Percentiles rank a stretch among this genome's conserved stretches.
Evolutionary conservation across 2,888 invertebrate genomes (phyloP).

Genomic region (Cremastobaeus sp.): DNA sequence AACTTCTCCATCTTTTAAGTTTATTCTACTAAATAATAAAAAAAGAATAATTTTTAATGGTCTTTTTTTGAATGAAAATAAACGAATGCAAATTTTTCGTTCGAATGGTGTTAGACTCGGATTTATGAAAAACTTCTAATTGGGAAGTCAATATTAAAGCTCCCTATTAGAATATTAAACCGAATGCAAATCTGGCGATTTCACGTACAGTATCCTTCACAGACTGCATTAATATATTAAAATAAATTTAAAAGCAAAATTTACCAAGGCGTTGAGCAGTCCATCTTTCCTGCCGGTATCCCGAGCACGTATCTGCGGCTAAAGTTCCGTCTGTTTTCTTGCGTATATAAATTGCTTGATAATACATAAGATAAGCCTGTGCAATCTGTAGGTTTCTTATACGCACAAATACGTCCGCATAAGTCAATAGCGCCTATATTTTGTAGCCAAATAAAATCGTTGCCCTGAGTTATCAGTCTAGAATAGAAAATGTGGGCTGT

Average conservation of each 20-base stretch:
- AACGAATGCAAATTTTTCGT: too few relatives aligned
- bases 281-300: not conserved
- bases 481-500: constrained; percentile 24
- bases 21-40: too few relatives aligned
- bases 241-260: constrained; percentile 22
- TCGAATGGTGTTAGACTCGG: too few relatives aligned
- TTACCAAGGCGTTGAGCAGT: constrained; percentile 20
- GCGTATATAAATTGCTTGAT: constrained; percentile 46
- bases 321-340: constrained; percentile 33
- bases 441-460: constrained; percentile 5
- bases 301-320: constrained; percentile 15
- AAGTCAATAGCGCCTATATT: constrained; percentile 25
- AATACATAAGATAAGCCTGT: constrained; percentile 22
- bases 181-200: too few relatives aligned
- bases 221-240: too few relatives aligned
- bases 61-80: too few relatives aligned
- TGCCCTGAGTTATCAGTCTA: constrained; percentile 13
- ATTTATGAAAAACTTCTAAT: too few relatives aligned
- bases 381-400: not conserved
- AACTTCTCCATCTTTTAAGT: too few relatives aligned
- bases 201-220: too few relatives aligned
- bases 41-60: too few relatives aligned
- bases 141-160: too few relatives aligned
- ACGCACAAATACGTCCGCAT: constrained; percentile 20
- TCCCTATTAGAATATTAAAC: too few relatives aligned